phyloP scores from a whole-genome alignment of 2,888 invertebrate genomes.

The Stenodema calcarata region DNA sequence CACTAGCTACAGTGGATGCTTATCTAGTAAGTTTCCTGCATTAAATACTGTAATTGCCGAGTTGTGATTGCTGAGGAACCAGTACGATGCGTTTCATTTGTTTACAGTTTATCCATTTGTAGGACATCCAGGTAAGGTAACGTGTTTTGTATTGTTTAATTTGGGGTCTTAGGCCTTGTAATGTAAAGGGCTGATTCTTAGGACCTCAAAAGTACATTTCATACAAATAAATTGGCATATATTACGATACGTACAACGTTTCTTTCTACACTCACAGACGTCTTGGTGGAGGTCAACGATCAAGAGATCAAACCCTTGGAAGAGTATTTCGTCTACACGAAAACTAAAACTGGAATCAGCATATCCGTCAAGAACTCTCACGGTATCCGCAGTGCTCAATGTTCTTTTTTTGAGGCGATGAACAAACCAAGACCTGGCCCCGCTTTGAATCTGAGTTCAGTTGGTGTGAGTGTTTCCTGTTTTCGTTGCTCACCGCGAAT shows the following conservation, averaged over 20 bases:
- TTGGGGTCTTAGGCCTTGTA: no score
- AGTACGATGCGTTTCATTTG: no score
- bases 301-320: conserved; percentile 85
- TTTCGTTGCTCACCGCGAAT: background rate
- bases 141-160: no score
- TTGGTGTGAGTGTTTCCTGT: conserved; percentile 52
- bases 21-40: conserved; percentile 74
- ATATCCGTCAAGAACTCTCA: conserved; percentile 86
- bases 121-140: no score
- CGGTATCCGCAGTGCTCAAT: conserved; percentile 85
- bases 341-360: conserved; percentile 76
- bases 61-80: no score
- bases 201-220: no score
- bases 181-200: no score
- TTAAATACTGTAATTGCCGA: no score
- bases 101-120: no score
- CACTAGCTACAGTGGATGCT: conserved; percentile 86
- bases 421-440: conserved; percentile 68
- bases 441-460: conserved; percentile 66
- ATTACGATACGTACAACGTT: no score
- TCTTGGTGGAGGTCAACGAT: conserved; percentile 83
- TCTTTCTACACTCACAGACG: conserved; percentile 67
- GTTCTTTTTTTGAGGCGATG: conserved; percentile 76
- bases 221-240: no score
- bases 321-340: conserved; percentile 90